phyloP scores from a whole-genome alignment of 2,888 invertebrate genomes.

The Argynnis bischoffii region DNA sequence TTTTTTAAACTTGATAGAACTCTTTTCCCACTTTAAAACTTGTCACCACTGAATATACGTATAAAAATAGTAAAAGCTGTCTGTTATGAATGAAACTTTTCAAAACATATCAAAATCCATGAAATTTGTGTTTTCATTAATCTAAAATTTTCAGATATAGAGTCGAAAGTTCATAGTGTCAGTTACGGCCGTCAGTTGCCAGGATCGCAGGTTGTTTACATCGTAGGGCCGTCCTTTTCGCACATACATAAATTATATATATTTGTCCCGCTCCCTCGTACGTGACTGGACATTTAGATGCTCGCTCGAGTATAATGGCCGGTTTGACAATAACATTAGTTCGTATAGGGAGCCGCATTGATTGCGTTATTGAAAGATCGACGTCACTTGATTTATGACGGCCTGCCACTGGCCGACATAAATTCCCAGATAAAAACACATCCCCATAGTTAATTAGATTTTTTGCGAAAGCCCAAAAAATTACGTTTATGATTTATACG shows the following conservation, averaged over 20 bases:
- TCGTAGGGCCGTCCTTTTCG: constrained; percentile 47
- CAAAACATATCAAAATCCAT: not conserved
- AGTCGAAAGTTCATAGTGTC: constrained; percentile 26
- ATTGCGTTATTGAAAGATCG: constrained; percentile 78
- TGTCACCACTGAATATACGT: no score
- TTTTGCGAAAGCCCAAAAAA: constrained; percentile 20
- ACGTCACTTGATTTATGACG: constrained; percentile 63
- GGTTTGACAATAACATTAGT: constrained; percentile 78
- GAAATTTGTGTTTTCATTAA: constrained; percentile 27
- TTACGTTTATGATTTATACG: constrained; percentile 16
- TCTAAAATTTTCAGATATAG: constrained; percentile 19
- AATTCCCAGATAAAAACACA: constrained; percentile 37
- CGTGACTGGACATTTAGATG: constrained; percentile 76
- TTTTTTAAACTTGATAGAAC: no score
- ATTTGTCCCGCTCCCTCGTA: constrained; percentile 49
- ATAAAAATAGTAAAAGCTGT: no score
- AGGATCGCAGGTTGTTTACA: constrained; percentile 34
- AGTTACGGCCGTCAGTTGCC: constrained; percentile 30
- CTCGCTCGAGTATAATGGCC: constrained; percentile 67
- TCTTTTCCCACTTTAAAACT: no score
- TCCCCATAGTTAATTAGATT: constrained; percentile 33
- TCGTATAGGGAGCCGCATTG: constrained; percentile 67
- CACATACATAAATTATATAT: constrained; percentile 42
- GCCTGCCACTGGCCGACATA: constrained; percentile 41
- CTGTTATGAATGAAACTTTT: not conserved